These are phyloP conservation scores for Malachius bipustulatus DNA, from an alignment of 2,888 invertebrate genomes.

Conservation along the genomic window DNA sequence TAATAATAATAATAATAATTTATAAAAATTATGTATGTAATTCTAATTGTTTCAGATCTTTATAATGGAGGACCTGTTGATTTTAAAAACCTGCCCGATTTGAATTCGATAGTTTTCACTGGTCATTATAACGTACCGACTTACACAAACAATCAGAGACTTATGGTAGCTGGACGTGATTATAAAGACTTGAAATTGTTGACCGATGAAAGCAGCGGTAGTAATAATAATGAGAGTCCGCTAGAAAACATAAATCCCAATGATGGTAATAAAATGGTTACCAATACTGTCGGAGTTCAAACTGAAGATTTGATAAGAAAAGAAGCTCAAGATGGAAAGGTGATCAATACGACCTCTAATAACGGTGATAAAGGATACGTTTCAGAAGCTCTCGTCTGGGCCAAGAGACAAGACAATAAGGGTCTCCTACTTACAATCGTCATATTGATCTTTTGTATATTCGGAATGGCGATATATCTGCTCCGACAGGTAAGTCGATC, in stretches of 20 bases:
- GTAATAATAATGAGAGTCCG: slow-evolving; percentile 21
- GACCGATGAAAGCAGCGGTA: slow-evolving; percentile 31
- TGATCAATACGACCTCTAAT: slow-evolving; percentile 8
- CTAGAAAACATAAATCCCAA: no score
- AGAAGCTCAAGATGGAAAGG: slow-evolving; percentile 15
- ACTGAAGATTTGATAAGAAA: slow-evolving; percentile 32
- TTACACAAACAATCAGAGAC: slow-evolving; percentile 31
- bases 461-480: slow-evolving; percentile 65
- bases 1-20: neutral
- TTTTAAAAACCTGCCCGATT: slow-evolving; percentile 31
- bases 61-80: slow-evolving; percentile 21
- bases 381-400: slow-evolving; percentile 37
- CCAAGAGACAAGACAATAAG: slow-evolving; percentile 66
- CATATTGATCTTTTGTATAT: slow-evolving; percentile 53
- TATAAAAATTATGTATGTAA: neutral
- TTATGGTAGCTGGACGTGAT: slow-evolving; percentile 31
- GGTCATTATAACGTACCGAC: slow-evolving; percentile 66
- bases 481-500: slow-evolving; percentile 44
- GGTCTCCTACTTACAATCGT: slow-evolving; percentile 57
- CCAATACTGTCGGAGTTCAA: slow-evolving; percentile 43
- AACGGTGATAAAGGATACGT: neutral
- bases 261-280: slow-evolving; percentile 24
- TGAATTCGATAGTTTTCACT: slow-evolving; percentile 34
- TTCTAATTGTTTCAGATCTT: slow-evolving; percentile 4
- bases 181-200: slow-evolving; percentile 26